A percentile compares a stretch with the other conserved stretches of the same genome.
phyloP scores from a whole-genome alignment of 1,140 invertebrate genomes.

The Aphidius gifuensis region DNA sequence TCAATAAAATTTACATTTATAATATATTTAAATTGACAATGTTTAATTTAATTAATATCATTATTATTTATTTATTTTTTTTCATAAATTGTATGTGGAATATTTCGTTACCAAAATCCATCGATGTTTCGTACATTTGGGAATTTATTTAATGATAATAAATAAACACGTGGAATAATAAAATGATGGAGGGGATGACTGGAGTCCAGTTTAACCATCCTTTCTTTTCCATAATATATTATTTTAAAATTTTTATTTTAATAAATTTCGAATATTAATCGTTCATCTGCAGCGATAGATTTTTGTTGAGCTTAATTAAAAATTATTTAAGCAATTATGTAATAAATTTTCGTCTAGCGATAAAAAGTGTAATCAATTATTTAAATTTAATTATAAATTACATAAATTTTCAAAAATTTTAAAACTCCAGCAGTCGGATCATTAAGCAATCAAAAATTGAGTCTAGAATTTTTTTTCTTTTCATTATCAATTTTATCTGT shows the following conservation, averaged over 20 bases:
- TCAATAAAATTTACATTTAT: too few relatives aligned
- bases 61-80: too few relatives aligned
- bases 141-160: constrained; percentile 13
- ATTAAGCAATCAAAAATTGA: too few relatives aligned
- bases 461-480: too few relatives aligned
- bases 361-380: constrained; percentile 25
- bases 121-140: constrained; percentile 30
- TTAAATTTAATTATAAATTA: too few relatives aligned
- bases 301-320: constrained; percentile 38
- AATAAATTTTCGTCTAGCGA: constrained; percentile 46
- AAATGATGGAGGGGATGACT: constrained; percentile 51
- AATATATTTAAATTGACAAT: too few relatives aligned
- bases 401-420: too few relatives aligned
- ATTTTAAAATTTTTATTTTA: constrained; percentile 8
- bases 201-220: constrained; percentile 49
- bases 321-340: neutral
- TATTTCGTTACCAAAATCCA: constrained; percentile 15
- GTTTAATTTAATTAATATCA: too few relatives aligned
- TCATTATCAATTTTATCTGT: too few relatives aligned
- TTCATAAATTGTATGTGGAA: too few relatives aligned
- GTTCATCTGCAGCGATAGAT: constrained; percentile 50
- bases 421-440: too few relatives aligned
- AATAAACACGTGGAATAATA: constrained; percentile 27
- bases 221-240: constrained; percentile 44
- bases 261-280: constrained; percentile 17